A percentile compares a stretch with the other conserved stretches of the same genome.
Evolutionary conservation across 1,140 invertebrate genomes (phyloP).

Genomic region (Dendrolimus punctatus): DNA sequence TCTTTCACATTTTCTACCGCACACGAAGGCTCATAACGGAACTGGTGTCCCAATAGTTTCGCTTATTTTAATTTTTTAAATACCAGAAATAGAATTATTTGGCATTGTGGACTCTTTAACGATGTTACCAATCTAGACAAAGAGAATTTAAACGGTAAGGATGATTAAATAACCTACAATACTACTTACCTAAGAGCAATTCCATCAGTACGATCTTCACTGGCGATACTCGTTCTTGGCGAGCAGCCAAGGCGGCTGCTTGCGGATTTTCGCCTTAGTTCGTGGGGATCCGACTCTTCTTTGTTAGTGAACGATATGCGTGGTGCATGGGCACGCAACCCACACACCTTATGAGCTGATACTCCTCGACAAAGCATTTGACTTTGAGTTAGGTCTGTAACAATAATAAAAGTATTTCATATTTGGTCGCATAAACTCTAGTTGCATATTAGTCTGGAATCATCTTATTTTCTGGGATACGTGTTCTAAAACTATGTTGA

Average conservation of each 20-base stretch:
- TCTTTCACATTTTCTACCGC: too few relatives aligned
- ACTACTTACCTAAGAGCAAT: conserved; percentile 55
- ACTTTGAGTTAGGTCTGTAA: conserved; percentile 54
- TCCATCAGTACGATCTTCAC: conserved; percentile 40
- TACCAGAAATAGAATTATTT: too few relatives aligned
- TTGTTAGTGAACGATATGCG: conserved; percentile 71
- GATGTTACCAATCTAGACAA: too few relatives aligned
- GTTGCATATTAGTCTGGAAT: too few relatives aligned
- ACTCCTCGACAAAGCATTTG: conserved; percentile 51
- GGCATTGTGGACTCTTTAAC: too few relatives aligned
- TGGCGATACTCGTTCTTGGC: conserved; percentile 42
- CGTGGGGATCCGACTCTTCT: conserved; percentile 57
- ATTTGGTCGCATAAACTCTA: too few relatives aligned
- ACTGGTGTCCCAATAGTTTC: too few relatives aligned
- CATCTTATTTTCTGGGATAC: too few relatives aligned
- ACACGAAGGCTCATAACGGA: too few relatives aligned
- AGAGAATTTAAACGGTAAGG: background rate
- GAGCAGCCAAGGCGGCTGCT: conserved; percentile 71
- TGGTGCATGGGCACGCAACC: conserved; percentile 53
- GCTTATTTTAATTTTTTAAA: too few relatives aligned
- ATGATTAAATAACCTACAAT: background rate
- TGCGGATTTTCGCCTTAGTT: conserved; percentile 73
- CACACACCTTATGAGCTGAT: conserved; percentile 46
- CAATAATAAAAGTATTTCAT: conserved; percentile 11
- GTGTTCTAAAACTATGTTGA: too few relatives aligned